These are phyloP conservation scores for Mohoua ochrocephala DNA, from an alignment of 2,113 vertebrate species.

Conservation along the genomic window DNA sequence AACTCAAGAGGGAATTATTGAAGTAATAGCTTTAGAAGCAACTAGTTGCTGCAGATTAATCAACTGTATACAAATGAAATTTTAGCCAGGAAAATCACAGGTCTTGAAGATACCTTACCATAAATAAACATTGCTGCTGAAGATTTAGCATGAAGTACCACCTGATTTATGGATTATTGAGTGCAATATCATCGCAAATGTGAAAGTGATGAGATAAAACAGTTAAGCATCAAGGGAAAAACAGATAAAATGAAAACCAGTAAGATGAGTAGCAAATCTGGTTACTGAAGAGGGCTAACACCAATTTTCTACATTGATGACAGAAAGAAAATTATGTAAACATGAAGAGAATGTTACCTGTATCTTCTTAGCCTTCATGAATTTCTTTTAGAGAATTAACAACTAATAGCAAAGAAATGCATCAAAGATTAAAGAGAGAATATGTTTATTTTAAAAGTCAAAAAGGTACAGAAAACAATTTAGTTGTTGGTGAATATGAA, in stretches of 20 bases:
- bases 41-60: slow-evolving; percentile 21
- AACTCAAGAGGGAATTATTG: slow-evolving; percentile 8
- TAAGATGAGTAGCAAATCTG: background rate
- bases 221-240: background rate
- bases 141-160: background rate
- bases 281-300: background rate
- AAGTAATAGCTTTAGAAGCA: background rate
- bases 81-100: slow-evolving; percentile 27
- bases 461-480: background rate
- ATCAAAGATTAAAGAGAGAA: background rate
- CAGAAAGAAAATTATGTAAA: background rate
- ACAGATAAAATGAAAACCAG: background rate
- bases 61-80: slow-evolving; percentile 19
- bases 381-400: background rate
- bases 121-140: background rate
- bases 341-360: background rate
- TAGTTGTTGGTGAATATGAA: background rate
- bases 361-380: background rate
- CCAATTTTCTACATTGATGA: background rate
- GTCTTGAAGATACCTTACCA: background rate
- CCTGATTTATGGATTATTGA: slow-evolving; percentile 32
- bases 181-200: background rate
- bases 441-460: background rate
- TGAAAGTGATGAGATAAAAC: slow-evolving; percentile 13
- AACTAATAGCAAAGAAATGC: background rate